Base-by-base conservation (phyloP, 2,113 vertebrate species). In the Pygoscelis adeliae region DNA sequence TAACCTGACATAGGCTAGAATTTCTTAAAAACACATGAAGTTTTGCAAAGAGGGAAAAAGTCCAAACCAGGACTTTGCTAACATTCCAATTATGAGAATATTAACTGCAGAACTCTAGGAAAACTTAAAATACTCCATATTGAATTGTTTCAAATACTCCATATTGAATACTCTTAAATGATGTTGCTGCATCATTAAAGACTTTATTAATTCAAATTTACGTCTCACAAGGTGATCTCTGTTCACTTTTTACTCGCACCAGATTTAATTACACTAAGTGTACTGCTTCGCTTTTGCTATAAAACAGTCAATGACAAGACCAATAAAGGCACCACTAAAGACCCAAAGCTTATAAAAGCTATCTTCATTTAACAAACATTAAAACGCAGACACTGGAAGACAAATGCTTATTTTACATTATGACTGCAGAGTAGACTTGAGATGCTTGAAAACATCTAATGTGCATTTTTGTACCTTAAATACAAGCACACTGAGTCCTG, bases 391-490 rank as follows among this genome's bases (percentile, higher is more conserved):
- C 38, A n/a, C 13, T 0, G 1, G 25, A 69, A 47, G 46, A 52
- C 40, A 47, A 82, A 42, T 1, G 17, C 30, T 66, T 16, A 4
- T 26, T 53, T 53, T 59, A n/a, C 0, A 0, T 58, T 9, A 40
- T 0, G 2, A 38, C 26, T 0, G 4, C 46, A 34, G 40, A 66
- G 83, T 1, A 0, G 50, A 27, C 34, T 23, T 4, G 36, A 47
- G 74, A 47, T 1, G 9, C 34, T 26, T 4, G 3, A 19, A 26
- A 63, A 15, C 15, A 5, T 8, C 18, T 12, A 6, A 12, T 2
- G 44, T 3, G 55, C 2, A 3, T 19, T 53, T 70, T 6, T 65
- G 29, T 22, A 4, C 1, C 3, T 21, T 1, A 21, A 47, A 44
- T 5, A n/a, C 14, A 15, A 58, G 30, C 15, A 9, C 15, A 19